Percentiles rank a stretch among this genome's conserved stretches.
phyloP scores from a whole-genome alignment of 2,113 vertebrate species.

The Zonotrichia leucophrys region DNA sequence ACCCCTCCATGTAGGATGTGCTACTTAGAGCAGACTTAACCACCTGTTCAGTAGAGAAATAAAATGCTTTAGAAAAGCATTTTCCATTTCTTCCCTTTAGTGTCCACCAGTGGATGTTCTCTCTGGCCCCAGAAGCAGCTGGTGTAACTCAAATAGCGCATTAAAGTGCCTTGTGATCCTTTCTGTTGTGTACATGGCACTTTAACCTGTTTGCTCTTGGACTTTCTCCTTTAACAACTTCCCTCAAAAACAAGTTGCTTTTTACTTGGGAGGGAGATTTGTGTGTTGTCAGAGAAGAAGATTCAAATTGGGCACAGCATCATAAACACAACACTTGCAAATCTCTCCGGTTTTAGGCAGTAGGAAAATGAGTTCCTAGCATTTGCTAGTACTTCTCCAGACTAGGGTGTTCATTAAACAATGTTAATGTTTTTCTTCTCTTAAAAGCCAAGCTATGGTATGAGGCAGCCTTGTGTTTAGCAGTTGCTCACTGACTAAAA shows the following conservation, averaged over 20 bases:
- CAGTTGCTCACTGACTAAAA: slow-evolving; percentile 51
- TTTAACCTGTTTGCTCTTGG: slow-evolving; percentile 23
- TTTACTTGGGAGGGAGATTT: neutral
- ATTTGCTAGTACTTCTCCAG: slow-evolving; percentile 45
- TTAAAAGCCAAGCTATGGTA: slow-evolving; percentile 55
- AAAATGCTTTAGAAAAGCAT: neutral
- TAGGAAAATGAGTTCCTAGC: slow-evolving; percentile 28
- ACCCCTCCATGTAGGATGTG: neutral
- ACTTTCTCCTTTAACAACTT: neutral
- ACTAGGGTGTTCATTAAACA: slow-evolving; percentile 60
- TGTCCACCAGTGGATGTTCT: neutral
- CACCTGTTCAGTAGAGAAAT: neutral
- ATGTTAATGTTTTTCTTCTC: slow-evolving; percentile 50
- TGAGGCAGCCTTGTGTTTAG: slow-evolving; percentile 50
- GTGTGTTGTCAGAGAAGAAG: neutral
- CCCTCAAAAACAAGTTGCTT: neutral
- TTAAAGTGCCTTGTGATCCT: neutral
- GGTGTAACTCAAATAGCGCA: neutral
- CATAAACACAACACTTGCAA: slow-evolving; percentile 15
- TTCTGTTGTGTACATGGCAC: neutral
- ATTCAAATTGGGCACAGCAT: neutral
- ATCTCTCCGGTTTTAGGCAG: slow-evolving; percentile 24
- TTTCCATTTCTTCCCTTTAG: neutral
- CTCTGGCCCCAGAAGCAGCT: slow-evolving; percentile 7
- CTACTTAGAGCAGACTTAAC: neutral